A percentile compares a stretch with the other conserved stretches of the same genome.
Conservation (phyloP, 1,140 invertebrate species). For the Drosophila littoralis region DNA sequence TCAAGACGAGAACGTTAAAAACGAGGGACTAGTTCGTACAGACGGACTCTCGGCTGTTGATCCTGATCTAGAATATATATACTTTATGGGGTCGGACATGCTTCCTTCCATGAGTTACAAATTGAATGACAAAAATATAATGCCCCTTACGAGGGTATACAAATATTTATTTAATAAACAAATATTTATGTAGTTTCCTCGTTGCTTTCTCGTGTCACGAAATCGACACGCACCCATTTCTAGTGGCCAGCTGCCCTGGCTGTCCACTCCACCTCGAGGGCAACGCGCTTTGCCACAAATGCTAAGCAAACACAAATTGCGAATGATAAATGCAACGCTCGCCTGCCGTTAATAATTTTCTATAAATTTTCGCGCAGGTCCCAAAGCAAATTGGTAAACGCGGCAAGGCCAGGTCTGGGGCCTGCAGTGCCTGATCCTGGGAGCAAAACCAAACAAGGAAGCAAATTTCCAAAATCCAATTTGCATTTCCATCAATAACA, state of each 20-base stretch:
- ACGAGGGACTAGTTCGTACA: too few relatives aligned
- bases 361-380: slow-evolving; percentile 53
- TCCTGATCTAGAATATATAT: too few relatives aligned
- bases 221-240: not conserved
- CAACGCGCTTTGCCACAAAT: slow-evolving; percentile 19
- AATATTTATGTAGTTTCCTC: too few relatives aligned
- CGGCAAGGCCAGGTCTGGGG: not conserved
- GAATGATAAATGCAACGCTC: slow-evolving; percentile 70
- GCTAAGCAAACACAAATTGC: slow-evolving; percentile 46
- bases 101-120: too few relatives aligned
- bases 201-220: not conserved
- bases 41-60: too few relatives aligned
- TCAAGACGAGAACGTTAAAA: too few relatives aligned
- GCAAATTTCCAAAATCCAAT: slow-evolving; percentile 75
- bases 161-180: too few relatives aligned
- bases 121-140: too few relatives aligned
- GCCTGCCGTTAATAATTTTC: slow-evolving; percentile 72
- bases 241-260: not conserved
- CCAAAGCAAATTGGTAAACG: slow-evolving; percentile 24
- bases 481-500: slow-evolving; percentile 82
- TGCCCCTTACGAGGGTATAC: too few relatives aligned
- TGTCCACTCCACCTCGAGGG: not conserved
- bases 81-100: too few relatives aligned
- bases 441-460: slow-evolving; percentile 65
- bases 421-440: slow-evolving; percentile 6